Evolutionary conservation across 2,888 invertebrate species (phyloP).

Genomic region (Brenthis hecate): DNA sequence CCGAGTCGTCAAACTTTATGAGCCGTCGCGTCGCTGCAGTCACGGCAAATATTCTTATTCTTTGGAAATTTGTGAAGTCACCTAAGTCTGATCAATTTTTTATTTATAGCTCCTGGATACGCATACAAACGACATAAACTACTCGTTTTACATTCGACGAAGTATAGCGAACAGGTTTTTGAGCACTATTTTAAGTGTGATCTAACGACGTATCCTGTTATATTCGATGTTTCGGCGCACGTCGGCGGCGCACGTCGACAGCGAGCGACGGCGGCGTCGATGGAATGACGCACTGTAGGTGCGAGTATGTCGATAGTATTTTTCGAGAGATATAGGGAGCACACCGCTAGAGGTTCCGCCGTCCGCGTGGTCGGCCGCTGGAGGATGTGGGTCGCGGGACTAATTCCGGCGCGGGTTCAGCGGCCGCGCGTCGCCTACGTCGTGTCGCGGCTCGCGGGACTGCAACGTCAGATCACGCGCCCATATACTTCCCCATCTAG

Average conservation of each 20-base stretch:
- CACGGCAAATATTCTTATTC: slow-evolving; percentile 11
- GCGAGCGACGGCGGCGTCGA: no score
- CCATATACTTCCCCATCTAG: slow-evolving; percentile 19
- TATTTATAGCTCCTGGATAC: slow-evolving; percentile 25
- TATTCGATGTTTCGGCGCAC: no score
- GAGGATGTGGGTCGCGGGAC: slow-evolving; percentile 59
- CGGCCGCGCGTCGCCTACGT: slow-evolving; percentile 47
- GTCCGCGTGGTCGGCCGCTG: slow-evolving; percentile 37
- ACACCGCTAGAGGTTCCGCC: slow-evolving; percentile 23
- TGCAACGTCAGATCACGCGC: slow-evolving; percentile 39
- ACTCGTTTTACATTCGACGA: slow-evolving; percentile 18
- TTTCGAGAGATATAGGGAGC: slow-evolving; percentile 21
- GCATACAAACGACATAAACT: slow-evolving; percentile 19
- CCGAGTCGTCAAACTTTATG: slow-evolving; percentile 18
- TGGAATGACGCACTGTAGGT: no score
- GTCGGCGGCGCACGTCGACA: no score
- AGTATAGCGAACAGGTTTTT: slow-evolving; percentile 24
- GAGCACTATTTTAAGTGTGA: slow-evolving; percentile 14
- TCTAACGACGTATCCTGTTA: slow-evolving; percentile 13
- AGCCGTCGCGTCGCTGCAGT: slow-evolving; percentile 12
- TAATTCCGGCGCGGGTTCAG: slow-evolving; percentile 73
- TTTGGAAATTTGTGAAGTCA: slow-evolving; percentile 14
- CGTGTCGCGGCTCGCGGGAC: slow-evolving; percentile 27
- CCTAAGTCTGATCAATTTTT: slow-evolving; percentile 19
- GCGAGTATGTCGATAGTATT: neutral